Percentiles rank a stretch among this genome's conserved stretches.
These are phyloP conservation scores for Cybosia mesomella DNA, from an alignment of 2,888 invertebrate species.

Conservation along the genomic window DNA sequence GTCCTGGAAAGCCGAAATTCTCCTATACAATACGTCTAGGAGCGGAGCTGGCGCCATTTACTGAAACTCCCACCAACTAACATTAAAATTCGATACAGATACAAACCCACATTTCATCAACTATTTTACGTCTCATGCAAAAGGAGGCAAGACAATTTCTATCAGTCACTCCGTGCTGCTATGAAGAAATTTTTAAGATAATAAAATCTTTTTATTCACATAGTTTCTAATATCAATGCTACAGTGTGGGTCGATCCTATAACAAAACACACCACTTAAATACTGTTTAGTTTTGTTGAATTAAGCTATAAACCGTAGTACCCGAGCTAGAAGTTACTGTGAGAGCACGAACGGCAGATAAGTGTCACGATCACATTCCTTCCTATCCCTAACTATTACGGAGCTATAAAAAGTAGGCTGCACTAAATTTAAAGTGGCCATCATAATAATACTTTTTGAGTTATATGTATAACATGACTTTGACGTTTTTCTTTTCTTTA, in stretches of 20 bases:
- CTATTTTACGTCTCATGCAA: too few species aligned
- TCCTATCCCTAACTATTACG: not conserved
- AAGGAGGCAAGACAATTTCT: too few species aligned
- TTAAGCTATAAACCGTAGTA: slow-evolving; percentile 55
- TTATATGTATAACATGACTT: not conserved
- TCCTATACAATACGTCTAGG: too few species aligned
- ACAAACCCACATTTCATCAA: too few species aligned
- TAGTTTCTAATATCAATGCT: too few species aligned
- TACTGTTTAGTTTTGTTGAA: slow-evolving; percentile 29
- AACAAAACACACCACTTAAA: slow-evolving; percentile 21
- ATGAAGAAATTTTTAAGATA: too few species aligned
- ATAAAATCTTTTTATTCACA: too few species aligned
- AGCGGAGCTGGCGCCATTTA: too few species aligned
- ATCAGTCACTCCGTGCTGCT: too few species aligned
- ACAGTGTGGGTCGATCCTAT: slow-evolving; percentile 10
- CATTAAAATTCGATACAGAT: too few species aligned
- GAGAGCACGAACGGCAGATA: slow-evolving; percentile 46
- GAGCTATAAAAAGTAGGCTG: slow-evolving; percentile 2
- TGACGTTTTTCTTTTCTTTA: not conserved
- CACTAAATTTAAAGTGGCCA: not conserved
- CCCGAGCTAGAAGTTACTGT: slow-evolving; percentile 27
- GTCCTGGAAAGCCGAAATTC: too few species aligned
- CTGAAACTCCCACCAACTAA: too few species aligned
- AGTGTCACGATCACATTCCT: slow-evolving; percentile 47
- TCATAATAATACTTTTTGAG: not conserved